Evolutionary conservation across 2,888 invertebrate genomes (phyloP), one percentile per base, ranked within the genome.

Genomic region (Pyrocoelia pectoralis): DNA sequence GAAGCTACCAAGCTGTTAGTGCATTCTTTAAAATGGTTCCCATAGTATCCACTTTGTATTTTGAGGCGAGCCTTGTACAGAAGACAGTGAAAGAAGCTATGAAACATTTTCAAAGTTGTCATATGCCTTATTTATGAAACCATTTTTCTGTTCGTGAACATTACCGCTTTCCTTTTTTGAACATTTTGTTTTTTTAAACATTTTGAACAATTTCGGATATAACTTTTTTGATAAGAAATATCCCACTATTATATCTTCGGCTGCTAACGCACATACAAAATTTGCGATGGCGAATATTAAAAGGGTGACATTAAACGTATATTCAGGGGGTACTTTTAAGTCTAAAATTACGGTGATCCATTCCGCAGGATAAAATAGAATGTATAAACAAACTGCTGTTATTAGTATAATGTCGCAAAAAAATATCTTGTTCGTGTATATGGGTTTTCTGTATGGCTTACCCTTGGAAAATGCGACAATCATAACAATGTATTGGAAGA

Each of bases 381-480:
- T 81, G 69, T 85, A 86, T 1, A 74, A 58, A 48, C 88, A 87
- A 46, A 87, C 69, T 0, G 77, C 67, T 0, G 83, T 82, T 67
- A 86, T 80, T 0, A 84, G 2, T 2, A 85, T 29, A 19, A 89
- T 76, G 9, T 85, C 83, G 1, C 77, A 61, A 0, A 84, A 77
- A 56, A 87, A 86, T 18, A 80, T 76, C 70, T 83, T 76, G 74
- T 90, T 90, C 1, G 86, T 86, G 69, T 85, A 87, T 53, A 90
- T 82, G 0, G 85, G 83, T 73, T 84, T 83, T 41, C 90, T 79
- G 72, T 88, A 89, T 0, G 90, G 90, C 56, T 86, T 86, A 0
- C 90, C 90, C 63, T 86, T 85, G 0, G 89, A 88, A 75, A 87
- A 90, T 33, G 86, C 83, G 56, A 89, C 79, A 1, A 87, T 88